Percentiles rank a stretch among this genome's conserved stretches.
These are phyloP conservation scores for Trachelus stipa DNA, from an alignment of 2,888 invertebrate genomes.

Conservation along the genomic window DNA sequence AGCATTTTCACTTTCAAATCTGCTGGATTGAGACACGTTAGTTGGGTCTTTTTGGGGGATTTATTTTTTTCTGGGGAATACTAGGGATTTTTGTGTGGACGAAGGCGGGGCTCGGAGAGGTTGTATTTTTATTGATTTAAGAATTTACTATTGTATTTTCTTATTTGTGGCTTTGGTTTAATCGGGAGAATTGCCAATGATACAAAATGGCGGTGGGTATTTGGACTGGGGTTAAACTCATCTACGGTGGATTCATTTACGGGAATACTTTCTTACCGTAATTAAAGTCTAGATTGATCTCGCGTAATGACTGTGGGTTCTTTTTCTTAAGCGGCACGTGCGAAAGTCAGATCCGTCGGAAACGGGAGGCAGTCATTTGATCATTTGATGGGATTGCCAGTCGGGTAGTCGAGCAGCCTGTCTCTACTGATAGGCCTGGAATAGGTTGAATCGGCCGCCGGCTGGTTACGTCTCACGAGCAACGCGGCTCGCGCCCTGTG, in stretches of 20 bases:
- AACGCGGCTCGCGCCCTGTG: constrained; percentile 54
- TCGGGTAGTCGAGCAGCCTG: neutral
- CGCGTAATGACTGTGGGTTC: neutral
- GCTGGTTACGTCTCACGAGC: constrained; percentile 22
- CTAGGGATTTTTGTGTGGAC: neutral
- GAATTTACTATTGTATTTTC: neutral
- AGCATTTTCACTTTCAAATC: neutral
- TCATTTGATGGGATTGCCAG: constrained; percentile 54
- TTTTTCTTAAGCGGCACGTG: constrained; percentile 49
- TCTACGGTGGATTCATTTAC: neutral
- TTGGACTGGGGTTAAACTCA: neutral
- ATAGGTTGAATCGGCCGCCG: constrained; percentile 9
- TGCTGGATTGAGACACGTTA: neutral
- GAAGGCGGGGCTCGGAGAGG: neutral
- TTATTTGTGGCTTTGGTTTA: neutral
- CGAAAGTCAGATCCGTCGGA: constrained; percentile 43
- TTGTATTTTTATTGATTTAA: neutral
- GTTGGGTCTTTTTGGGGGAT: neutral
- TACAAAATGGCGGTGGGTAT: neutral
- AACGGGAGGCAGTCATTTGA: constrained; percentile 59
- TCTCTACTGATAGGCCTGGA: neutral
- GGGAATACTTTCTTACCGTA: neutral
- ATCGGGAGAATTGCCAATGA: neutral
- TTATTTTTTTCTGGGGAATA: neutral
- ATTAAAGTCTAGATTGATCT: neutral